phyloP scores from a whole-genome alignment of 2,113 vertebrate species.

The Misgurnus anguillicaudatus region DNA sequence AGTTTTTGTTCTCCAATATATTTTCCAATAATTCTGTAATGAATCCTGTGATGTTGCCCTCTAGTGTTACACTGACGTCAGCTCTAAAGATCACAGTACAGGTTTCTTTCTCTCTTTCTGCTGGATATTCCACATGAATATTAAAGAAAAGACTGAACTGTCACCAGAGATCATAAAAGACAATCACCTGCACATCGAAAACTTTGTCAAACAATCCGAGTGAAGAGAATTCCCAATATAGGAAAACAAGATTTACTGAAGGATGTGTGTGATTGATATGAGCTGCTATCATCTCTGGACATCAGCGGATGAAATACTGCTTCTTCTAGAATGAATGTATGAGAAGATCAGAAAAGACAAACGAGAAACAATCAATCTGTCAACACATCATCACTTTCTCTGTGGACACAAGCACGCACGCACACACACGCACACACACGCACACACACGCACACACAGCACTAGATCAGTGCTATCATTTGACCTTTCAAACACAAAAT shows the following conservation, averaged over 20 bases:
- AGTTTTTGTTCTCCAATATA: too few species aligned
- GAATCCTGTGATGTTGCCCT: conserved; percentile 83
- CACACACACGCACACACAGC: not conserved
- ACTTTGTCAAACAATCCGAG: conserved; percentile 82
- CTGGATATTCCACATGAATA: conserved; percentile 23
- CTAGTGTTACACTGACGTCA: conserved; percentile 73
- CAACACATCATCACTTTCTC: conserved; percentile 46
- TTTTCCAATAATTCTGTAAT: not conserved
- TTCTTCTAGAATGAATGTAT: conserved; percentile 52
- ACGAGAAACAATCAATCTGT: conserved; percentile 27
- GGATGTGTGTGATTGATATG: conserved; percentile 18
- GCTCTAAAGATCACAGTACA: too few species aligned
- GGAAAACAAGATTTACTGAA: conserved; percentile 42
- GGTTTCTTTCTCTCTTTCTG: not conserved
- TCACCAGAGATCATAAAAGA: conserved; percentile 38
- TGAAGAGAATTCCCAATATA: conserved; percentile 82
- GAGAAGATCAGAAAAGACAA: conserved; percentile 57
- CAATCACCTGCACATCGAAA: conserved; percentile 64
- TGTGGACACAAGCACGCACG: not conserved
- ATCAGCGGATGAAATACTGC: conserved; percentile 27
- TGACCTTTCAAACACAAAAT: too few species aligned
- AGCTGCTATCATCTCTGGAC: conserved; percentile 4
- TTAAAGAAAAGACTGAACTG: conserved; percentile 22
- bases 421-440: too few species aligned
- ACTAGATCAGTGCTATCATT: not conserved